Base-by-base conservation (phyloP, 1,140 invertebrate genomes). In the Magallana gigas region DNA sequence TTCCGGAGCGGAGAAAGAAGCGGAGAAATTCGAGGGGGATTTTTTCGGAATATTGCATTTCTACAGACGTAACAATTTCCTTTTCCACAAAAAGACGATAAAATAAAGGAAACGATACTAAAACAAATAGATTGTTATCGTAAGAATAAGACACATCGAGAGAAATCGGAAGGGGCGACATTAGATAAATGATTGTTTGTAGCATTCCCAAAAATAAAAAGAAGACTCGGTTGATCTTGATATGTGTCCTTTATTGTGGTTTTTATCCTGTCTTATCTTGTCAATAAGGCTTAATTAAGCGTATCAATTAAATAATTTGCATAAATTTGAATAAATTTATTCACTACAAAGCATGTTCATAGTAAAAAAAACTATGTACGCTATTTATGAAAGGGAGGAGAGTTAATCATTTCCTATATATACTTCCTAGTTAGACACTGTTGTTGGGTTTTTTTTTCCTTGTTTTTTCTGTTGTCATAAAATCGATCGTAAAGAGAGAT, bases 51-150 rank as follows among this genome's bases (percentile, higher is more conserved):
- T 29, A 76, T 8, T 76, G 68, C 23, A 76, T 76, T 23, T 76
- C 68, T 76, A 76, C 68, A 76, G 68, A 76, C 68, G 23, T 76
- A 76, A 76, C 68, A 76, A 76, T 76, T 76, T 76, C 68, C 68
- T 76, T 12, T 29, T 76, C 68, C 68, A 76, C 68, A 76, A 36
- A 71, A 76, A 76, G 23, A 36, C 12, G 68, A 29, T 29, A 76
- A 76, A 76, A 9, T 29, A 76, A 29, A 29, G 64, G 68, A 76
- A 76, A 76, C 68, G 23, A 29, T 76, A 8, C 23, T 18, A 76
- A 76, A 76, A 76, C 23, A 29, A 76, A 76, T 76, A 29, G 68
- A 76, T 76, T 76, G 36, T 76, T 23, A 36, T 76, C 68, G 68
- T 76, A 23, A 29, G 68, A 76, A 76, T 76, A 29, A 76, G 68